Conservation (phyloP, 2,797 vertebrate species). For the Lepus oiostolus region DNA sequence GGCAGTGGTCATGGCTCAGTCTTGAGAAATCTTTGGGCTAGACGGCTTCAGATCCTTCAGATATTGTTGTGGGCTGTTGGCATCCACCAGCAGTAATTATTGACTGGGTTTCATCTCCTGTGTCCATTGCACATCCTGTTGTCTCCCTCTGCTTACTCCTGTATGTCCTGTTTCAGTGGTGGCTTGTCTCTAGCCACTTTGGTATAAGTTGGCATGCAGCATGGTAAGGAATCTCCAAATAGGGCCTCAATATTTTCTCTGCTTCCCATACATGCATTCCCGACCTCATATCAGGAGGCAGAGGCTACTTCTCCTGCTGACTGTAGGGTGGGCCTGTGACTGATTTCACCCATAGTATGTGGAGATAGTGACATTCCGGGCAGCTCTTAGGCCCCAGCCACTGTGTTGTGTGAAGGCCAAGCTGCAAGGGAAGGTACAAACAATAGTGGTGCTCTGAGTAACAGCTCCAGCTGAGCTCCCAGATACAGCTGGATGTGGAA, state of each 20-base stretch:
- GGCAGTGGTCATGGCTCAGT: background rate
- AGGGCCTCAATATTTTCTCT: background rate
- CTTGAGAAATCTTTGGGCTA: background rate
- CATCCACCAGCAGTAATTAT: background rate
- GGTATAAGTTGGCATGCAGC: background rate
- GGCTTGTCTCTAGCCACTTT: background rate
- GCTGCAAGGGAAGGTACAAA: background rate
- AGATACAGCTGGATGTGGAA: fast-evolving
- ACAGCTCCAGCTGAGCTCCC: background rate
- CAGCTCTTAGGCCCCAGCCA: background rate
- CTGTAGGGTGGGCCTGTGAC: background rate
- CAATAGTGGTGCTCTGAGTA: background rate
- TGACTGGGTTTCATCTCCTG: background rate
- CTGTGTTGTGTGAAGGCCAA: background rate
- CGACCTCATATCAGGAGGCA: background rate
- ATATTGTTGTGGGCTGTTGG: background rate
- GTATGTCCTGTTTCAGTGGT: background rate
- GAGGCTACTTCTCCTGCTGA: background rate
- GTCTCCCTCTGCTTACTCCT: background rate
- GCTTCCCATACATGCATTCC: background rate
- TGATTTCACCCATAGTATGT: background rate
- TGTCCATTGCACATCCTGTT: background rate
- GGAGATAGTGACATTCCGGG: background rate
- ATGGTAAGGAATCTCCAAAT: background rate
- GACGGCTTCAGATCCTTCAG: background rate